Percentiles rank a stretch among this genome's conserved stretches.
Conservation (phyloP, 2,888 invertebrate species). For the Yponomeuta cagnagella region DNA sequence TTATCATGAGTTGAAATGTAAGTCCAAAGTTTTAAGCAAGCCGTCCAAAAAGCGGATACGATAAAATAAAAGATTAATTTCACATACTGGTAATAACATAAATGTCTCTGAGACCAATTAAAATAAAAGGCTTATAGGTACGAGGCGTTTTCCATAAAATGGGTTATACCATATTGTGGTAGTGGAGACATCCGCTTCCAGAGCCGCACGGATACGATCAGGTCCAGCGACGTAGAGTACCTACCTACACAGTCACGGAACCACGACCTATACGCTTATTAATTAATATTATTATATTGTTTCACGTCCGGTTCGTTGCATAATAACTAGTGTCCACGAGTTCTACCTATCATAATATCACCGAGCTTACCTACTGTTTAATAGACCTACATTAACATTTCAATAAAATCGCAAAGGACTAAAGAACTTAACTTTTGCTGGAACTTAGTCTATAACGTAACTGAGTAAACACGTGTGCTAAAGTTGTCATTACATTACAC, state of each 20-base stretch:
- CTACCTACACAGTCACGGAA: slow-evolving; percentile 51
- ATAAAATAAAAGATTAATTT: no score
- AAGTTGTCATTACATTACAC: no score
- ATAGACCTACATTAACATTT: neutral
- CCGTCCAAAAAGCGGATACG: no score
- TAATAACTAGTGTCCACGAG: slow-evolving; percentile 44
- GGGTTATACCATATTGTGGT: slow-evolving; percentile 19
- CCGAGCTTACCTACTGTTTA: neutral
- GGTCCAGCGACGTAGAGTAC: slow-evolving; percentile 19
- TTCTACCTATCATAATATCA: neutral
- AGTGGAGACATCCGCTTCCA: slow-evolving; percentile 42
- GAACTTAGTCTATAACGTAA: no score
- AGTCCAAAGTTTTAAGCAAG: no score
- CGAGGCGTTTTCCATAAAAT: neutral
- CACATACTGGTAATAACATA: no score
- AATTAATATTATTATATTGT: slow-evolving; percentile 48
- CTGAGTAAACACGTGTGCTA: no score
- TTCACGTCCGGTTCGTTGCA: slow-evolving; percentile 65
- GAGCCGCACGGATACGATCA: slow-evolving; percentile 34
- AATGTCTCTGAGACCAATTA: no score
- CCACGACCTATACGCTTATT: slow-evolving; percentile 25
- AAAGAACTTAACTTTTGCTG: neutral
- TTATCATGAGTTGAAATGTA: no score
- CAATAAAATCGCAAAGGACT: neutral
- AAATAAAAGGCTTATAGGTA: neutral